Percentiles rank a stretch among this genome's conserved stretches.
Evolutionary conservation across 2,797 vertebrate species (phyloP).

Genomic region (Poecilia velifera): DNA sequence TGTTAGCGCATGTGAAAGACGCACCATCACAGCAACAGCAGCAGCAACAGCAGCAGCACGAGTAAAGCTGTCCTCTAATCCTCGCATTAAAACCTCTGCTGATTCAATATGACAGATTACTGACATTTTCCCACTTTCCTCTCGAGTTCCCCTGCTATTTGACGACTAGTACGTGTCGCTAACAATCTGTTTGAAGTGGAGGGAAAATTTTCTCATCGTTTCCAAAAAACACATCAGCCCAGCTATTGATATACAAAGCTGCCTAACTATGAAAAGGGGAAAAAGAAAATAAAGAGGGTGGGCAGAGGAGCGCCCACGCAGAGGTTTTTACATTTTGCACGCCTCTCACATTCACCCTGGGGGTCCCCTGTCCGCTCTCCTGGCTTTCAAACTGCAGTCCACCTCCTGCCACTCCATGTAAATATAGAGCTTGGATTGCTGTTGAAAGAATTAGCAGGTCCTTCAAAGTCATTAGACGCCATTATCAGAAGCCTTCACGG

Average conservation of each 20-base stretch:
- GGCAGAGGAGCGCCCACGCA: conserved; percentile 53
- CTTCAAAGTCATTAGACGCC: conserved; percentile 68
- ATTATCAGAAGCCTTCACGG: conserved; percentile 46
- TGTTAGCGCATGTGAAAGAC: conserved; percentile 47
- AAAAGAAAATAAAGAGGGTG: conserved; percentile 39
- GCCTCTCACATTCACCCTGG: conserved; percentile 66
- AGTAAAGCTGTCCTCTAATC: conserved; percentile 73
- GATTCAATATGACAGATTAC: conserved; percentile 79
- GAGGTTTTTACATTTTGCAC: conserved; percentile 51
- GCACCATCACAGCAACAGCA: conserved; percentile 57
- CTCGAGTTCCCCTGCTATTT: conserved; percentile 30
- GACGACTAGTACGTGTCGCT: conserved; percentile 23
- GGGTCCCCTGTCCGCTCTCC: conserved; percentile 52
- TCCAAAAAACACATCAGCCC: conserved; percentile 12
- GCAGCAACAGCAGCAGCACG: conserved; percentile 56
- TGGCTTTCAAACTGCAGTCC: conserved; percentile 51
- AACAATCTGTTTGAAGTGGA: conserved; percentile 35
- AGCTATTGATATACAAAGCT: conserved; percentile 45
- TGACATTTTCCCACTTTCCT: conserved; percentile 62
- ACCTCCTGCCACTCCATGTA: conserved; percentile 61
- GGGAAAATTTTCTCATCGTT: conserved; percentile 17
- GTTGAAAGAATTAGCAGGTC: conserved; percentile 62
- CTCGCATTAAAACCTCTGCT: conserved; percentile 73
- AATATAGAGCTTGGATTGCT: conserved; percentile 61
- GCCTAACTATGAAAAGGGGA: conserved; percentile 34